A percentile compares a stretch with the other conserved stretches of the same genome.
Conservation (phyloP, 2,113 vertebrate genomes). For the Charina bottae region DNA sequence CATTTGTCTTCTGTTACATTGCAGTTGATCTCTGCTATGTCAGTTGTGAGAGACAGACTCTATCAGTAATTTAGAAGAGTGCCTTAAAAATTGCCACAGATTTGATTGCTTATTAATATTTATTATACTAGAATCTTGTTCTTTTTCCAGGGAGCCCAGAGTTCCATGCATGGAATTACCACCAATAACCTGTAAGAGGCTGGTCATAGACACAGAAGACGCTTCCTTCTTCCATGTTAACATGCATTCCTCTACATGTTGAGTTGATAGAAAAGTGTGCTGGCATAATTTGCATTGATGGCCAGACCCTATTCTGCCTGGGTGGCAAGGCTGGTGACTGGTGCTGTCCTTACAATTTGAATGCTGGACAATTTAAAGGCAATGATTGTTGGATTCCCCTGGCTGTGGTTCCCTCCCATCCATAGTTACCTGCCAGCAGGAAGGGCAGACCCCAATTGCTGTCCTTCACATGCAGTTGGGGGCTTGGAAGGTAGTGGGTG, state of each 20-base stretch:
- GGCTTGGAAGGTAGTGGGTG: neutral
- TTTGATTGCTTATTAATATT: neutral
- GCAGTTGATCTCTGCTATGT: constrained; percentile 26
- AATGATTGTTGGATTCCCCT: neutral
- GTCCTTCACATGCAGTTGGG: neutral
- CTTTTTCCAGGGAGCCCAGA: neutral
- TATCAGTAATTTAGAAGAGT: neutral
- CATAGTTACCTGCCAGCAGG: neutral
- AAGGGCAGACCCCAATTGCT: neutral
- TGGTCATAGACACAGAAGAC: neutral
- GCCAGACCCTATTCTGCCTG: neutral
- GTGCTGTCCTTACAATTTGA: neutral
- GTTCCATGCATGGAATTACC: neutral
- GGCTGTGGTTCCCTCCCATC: neutral
- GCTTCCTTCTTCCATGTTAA: neutral
- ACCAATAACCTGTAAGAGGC: neutral
- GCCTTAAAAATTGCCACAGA: neutral
- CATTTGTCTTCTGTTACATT: constrained; percentile 53
- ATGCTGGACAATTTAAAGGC: neutral
- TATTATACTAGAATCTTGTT: neutral
- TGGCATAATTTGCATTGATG: neutral
- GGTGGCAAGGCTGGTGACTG: neutral
- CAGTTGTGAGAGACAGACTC: constrained; percentile 45
- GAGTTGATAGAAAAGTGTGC: neutral
- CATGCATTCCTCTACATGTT: neutral